phyloP scores from a whole-genome alignment of 2,888 invertebrate species.

The Sphaerophoria rueppellii region DNA sequence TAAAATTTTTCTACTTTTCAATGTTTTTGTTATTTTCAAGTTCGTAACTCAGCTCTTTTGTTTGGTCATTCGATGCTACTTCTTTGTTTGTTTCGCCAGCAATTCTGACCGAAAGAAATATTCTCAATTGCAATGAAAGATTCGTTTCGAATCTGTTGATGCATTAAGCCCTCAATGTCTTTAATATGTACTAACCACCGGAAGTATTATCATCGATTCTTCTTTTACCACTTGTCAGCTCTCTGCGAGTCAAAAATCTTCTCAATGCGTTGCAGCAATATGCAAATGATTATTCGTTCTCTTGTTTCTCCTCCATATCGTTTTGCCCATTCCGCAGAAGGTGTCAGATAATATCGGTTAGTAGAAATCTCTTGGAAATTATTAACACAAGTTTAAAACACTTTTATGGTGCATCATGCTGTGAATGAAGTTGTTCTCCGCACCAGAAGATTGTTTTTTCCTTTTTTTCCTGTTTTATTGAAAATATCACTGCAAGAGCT shows the following conservation, averaged over 20 bases:
- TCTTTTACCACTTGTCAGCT: conserved; percentile 59
- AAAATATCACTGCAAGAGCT: conserved; percentile 53
- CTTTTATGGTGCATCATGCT: conserved; percentile 81
- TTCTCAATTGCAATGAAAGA: no score
- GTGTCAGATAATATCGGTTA: conserved; percentile 71
- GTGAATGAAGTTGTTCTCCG: conserved; percentile 80
- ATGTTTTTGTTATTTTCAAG: neutral
- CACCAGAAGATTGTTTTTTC: conserved; percentile 26
- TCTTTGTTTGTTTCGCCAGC: no score
- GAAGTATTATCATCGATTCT: conserved; percentile 58
- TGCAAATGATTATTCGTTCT: conserved; percentile 56
- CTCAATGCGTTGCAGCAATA: conserved; percentile 15
- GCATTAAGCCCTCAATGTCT: neutral
- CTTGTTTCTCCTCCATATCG: neutral
- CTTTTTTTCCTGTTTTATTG: conserved; percentile 26
- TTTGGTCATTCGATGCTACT: neutral
- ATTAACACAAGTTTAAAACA: conserved; percentile 82
- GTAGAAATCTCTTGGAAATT: conserved; percentile 78
- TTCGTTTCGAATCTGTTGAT: no score
- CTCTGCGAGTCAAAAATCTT: conserved; percentile 24
- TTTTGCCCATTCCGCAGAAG: conserved; percentile 41
- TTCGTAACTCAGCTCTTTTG: conserved; percentile 21
- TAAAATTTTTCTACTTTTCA: neutral
- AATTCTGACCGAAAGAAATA: no score
- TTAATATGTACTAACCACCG: conserved; percentile 38